Percentiles rank a stretch among this genome's conserved stretches.
Conservation (phyloP, 2,797 vertebrate genomes). For the Alauda arvensis region DNA sequence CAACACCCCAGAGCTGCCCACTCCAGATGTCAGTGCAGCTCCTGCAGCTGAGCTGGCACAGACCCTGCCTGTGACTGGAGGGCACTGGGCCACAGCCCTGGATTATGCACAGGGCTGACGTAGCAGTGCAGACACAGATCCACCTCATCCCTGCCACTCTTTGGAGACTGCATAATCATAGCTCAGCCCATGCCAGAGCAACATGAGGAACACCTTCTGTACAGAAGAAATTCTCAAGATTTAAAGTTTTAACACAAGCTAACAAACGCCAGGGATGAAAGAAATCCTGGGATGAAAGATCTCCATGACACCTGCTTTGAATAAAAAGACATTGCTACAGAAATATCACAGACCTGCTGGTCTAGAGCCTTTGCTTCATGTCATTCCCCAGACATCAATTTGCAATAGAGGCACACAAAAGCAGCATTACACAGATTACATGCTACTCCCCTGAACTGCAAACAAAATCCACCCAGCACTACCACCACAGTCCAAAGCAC, state of each 20-base stretch:
- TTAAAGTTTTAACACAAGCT: slow-evolving; percentile 63
- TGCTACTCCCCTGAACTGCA: slow-evolving; percentile 17
- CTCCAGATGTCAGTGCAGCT: accelerated
- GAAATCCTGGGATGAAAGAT: slow-evolving; percentile 64
- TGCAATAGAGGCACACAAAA: slow-evolving; percentile 39
- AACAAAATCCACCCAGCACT: slow-evolving; percentile 16
- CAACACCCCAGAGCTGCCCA: accelerated
- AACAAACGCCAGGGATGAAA: slow-evolving; percentile 60
- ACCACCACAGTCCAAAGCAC: not conserved
- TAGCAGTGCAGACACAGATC: not conserved
- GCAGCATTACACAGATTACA: slow-evolving; percentile 35
- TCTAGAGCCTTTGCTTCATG: slow-evolving; percentile 59
- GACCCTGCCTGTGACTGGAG: not conserved
- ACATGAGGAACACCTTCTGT: slow-evolving; percentile 17
- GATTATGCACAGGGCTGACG: not conserved
- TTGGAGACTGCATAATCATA: slow-evolving; percentile 5
- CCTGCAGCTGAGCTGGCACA: accelerated
- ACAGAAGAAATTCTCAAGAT: slow-evolving; percentile 38
- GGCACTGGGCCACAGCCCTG: not conserved
- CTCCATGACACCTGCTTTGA: slow-evolving; percentile 60
- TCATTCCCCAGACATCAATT: slow-evolving; percentile 58
- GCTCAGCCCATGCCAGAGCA: slow-evolving; percentile 17
- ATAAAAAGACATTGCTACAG: slow-evolving; percentile 63
- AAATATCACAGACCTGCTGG: slow-evolving; percentile 61
- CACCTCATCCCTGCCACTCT: not conserved